A percentile compares a stretch with the other conserved stretches of the same genome.
Evolutionary conservation across 2,888 invertebrate species (phyloP).

Genomic region (Biston betularia): DNA sequence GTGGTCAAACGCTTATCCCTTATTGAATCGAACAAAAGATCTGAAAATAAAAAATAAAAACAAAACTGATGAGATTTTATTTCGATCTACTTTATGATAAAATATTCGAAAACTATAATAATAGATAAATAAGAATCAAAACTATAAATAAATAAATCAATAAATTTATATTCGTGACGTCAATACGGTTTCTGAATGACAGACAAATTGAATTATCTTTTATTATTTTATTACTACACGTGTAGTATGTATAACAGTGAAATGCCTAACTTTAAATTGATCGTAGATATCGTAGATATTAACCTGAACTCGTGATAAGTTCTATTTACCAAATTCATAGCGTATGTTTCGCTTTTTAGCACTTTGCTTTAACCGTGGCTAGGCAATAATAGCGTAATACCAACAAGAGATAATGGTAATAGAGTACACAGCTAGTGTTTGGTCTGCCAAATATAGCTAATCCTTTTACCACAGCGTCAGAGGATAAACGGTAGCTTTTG

Average conservation of each 20-base stretch:
- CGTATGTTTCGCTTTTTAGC: slow-evolving; percentile 30
- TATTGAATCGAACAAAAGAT: no score
- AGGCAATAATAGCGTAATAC: slow-evolving; percentile 33
- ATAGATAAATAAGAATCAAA: neutral
- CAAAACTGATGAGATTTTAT: no score
- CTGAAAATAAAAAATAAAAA: no score
- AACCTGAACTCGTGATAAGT: slow-evolving; percentile 28
- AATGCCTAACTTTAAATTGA: slow-evolving; percentile 20
- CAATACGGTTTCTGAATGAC: neutral
- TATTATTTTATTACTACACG: slow-evolving; percentile 6
- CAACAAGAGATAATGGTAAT: slow-evolving; percentile 35
- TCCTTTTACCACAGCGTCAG: slow-evolving; percentile 33
- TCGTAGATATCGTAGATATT: slow-evolving; percentile 13
- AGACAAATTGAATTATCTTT: slow-evolving; percentile 6
- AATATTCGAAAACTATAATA: no score
- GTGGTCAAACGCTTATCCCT: no score
- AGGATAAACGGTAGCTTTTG: slow-evolving; percentile 33
- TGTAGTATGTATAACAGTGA: neutral
- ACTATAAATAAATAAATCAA: neutral
- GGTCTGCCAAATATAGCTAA: slow-evolving; percentile 46
- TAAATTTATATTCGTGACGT: neutral
- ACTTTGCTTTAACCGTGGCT: slow-evolving; percentile 27
- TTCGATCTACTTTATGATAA: no score
- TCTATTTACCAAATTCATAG: slow-evolving; percentile 28
- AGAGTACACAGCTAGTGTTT: slow-evolving; percentile 40